phyloP scores from a whole-genome alignment of 35 echinoderm and acorn worm species.

The Lytechinus variegatus region DNA sequence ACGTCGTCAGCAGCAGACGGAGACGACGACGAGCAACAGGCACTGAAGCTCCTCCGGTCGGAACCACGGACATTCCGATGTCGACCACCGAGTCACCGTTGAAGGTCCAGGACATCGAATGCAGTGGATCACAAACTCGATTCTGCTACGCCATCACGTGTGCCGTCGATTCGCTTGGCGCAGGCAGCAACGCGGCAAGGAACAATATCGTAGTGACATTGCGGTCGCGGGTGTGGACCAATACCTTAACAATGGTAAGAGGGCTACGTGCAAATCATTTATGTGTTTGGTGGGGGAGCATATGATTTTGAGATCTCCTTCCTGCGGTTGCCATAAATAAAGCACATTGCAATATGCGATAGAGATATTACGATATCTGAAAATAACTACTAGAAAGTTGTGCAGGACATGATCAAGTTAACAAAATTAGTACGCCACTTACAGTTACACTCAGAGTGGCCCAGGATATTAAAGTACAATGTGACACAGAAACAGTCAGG shows the following conservation, averaged over 20 bases:
- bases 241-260: not conserved
- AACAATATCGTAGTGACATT: not conserved
- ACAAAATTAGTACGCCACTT: too few species aligned
- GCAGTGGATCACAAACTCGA: not conserved
- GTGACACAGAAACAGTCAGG: too few species aligned
- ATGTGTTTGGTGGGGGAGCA: not conserved
- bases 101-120: not conserved
- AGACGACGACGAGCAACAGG: not conserved
- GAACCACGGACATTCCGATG: not conserved
- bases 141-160: not conserved
- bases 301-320: too few species aligned
- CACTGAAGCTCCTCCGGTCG: not conserved
- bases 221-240: conserved; percentile 10
- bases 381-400: too few species aligned
- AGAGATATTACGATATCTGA: too few species aligned
- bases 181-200: conserved; percentile 9
- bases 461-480: too few species aligned
- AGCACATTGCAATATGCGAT: too few species aligned
- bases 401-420: too few species aligned
- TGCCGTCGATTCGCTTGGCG: not conserved
- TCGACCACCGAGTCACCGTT: not conserved
- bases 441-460: too few species aligned
- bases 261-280: not conserved
- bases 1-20: not conserved
- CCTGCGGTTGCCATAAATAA: too few species aligned